phyloP scores from a whole-genome alignment of 2,888 invertebrate species.

The Acronicta psi region DNA sequence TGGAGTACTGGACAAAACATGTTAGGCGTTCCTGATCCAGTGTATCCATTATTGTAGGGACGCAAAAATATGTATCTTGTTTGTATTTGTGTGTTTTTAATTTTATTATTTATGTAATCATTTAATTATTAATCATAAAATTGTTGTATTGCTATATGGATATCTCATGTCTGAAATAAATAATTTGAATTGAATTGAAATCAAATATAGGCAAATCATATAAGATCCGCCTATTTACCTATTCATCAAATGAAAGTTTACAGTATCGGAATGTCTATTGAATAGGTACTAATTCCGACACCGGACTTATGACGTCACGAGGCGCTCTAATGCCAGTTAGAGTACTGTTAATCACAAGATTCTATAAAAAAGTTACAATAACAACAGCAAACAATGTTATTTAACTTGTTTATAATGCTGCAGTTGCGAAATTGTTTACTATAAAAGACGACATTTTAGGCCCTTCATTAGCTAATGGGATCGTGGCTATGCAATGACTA shows the following conservation, averaged over 20 bases:
- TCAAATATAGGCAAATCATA: neutral
- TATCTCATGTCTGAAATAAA: no score
- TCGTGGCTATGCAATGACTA: no score
- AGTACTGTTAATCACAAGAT: constrained; percentile 13
- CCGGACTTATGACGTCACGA: constrained; percentile 16
- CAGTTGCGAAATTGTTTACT: neutral
- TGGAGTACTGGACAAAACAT: no score
- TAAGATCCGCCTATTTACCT: neutral
- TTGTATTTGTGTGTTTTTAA: no score
- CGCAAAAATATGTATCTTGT: no score
- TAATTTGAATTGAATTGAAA: no score
- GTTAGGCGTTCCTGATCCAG: no score
- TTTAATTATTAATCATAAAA: no score
- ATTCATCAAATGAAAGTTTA: neutral
- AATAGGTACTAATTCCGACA: constrained; percentile 12
- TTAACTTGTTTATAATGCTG: neutral
- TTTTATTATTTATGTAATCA: no score
- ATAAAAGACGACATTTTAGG: neutral
- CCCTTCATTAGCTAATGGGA: neutral
- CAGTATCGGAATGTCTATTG: neutral
- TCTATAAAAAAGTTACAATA: neutral
- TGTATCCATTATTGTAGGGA: no score
- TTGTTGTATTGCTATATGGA: no score
- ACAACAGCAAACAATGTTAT: neutral
- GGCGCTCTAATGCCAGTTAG: constrained; percentile 5